Percentiles rank a stretch among this genome's conserved stretches.
Evolutionary conservation across 2,113 vertebrate species (phyloP).

Genomic region (Myanophis thanlyinensis): DNA sequence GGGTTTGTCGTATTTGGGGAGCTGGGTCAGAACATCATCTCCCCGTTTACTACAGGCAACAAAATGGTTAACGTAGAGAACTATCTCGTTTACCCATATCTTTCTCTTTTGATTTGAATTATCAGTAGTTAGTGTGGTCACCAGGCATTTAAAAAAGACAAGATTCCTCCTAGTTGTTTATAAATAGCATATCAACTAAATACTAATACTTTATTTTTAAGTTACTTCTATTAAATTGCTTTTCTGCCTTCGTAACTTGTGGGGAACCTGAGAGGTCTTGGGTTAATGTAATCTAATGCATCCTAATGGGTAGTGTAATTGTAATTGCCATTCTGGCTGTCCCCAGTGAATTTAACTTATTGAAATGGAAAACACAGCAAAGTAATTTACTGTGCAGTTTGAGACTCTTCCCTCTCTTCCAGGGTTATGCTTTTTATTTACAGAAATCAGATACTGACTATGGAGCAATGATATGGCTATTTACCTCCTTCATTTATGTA

Average conservation of each 20-base stretch:
- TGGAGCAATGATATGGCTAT: conserved; percentile 21
- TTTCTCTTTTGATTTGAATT: conserved; percentile 6
- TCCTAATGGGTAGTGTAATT: conserved; percentile 64
- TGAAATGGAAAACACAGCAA: conserved; percentile 62
- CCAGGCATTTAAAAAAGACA: not conserved
- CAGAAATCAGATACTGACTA: conserved; percentile 37
- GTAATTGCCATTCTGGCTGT: conserved; percentile 60
- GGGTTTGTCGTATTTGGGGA: no score
- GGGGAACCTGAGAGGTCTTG: conserved; percentile 60
- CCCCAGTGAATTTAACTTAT: conserved; percentile 59
- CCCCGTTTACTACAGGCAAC: conserved; percentile 9
- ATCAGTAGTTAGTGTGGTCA: not conserved
- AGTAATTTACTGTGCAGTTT: conserved; percentile 48
- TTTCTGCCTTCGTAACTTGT: conserved; percentile 36
- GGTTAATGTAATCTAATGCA: conserved; percentile 68
- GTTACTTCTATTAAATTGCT: conserved; percentile 43
- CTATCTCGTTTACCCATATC: conserved; percentile 24
- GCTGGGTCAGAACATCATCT: no score
- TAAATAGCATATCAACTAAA: conserved; percentile 13
- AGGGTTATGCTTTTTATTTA: conserved; percentile 57
- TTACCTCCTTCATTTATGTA: conserved; percentile 36
- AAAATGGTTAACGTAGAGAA: conserved; percentile 39
- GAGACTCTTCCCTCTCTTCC: conserved; percentile 53
- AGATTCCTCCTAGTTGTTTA: conserved; percentile 17
- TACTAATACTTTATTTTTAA: conserved; percentile 42